phyloP scores from a whole-genome alignment of 2,797 vertebrate genomes.

The Halcyon chelicuti region DNA sequence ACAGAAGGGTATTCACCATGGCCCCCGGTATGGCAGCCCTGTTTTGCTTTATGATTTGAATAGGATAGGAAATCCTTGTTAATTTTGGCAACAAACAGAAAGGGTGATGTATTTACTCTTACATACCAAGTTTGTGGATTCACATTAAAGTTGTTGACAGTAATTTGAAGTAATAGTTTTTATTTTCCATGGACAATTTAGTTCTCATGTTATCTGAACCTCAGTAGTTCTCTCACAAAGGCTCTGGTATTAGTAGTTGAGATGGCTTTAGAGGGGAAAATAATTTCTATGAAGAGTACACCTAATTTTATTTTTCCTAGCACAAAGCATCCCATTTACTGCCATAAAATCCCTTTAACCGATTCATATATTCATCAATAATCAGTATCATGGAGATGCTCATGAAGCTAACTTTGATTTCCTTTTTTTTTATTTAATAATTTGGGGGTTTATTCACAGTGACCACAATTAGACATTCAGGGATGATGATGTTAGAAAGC shows the following conservation, averaged over 20 bases:
- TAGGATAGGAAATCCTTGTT: not conserved
- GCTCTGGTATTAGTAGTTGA: not conserved
- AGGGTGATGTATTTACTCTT: not conserved
- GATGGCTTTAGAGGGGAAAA: not conserved
- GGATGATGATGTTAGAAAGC: not conserved
- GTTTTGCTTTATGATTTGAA: not conserved
- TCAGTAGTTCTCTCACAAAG: not conserved
- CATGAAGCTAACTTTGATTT: not conserved
- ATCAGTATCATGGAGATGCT: not conserved
- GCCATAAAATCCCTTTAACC: not conserved
- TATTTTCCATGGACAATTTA: not conserved
- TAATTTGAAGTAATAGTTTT: slow-evolving; percentile 4
- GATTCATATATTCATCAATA: not conserved
- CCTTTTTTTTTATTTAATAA: not conserved
- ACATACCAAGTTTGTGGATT: not conserved
- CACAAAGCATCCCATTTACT: not conserved
- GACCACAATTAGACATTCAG: not conserved
- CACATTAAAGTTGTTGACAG: not conserved
- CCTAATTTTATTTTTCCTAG: not conserved
- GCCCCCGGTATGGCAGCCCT: not conserved
- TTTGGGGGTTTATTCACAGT: not conserved
- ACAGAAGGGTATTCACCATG: not conserved
- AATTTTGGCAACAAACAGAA: not conserved
- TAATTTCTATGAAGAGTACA: not conserved
- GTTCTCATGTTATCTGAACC: not conserved